Percentiles rank a stretch among this genome's conserved stretches.
phyloP scores from a whole-genome alignment of 2,888 invertebrate species.

The Ypsolopha sequella region DNA sequence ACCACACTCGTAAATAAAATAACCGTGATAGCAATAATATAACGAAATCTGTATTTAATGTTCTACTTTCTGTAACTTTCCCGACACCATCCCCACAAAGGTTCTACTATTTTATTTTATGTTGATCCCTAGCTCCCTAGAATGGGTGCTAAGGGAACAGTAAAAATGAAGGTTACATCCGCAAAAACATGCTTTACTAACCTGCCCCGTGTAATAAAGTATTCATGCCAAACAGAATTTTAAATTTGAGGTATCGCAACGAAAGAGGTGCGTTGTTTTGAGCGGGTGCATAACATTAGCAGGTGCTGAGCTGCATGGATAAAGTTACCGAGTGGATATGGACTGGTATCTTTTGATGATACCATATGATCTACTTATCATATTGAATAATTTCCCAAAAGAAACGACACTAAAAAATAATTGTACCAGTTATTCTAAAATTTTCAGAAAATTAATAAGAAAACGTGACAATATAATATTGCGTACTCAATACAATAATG shows the following conservation, averaged over 20 bases:
- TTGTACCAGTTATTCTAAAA: no score
- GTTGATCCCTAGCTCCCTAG: slow-evolving; percentile 39
- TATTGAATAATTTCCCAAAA: no score
- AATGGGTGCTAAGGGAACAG: slow-evolving; percentile 42
- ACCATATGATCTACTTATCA: no score
- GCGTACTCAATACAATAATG: no score
- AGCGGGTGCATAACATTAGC: no score
- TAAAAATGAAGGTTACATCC: slow-evolving; percentile 36
- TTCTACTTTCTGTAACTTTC: slow-evolving; percentile 21
- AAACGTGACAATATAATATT: no score
- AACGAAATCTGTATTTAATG: slow-evolving; percentile 9
- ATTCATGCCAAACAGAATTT: slow-evolving; percentile 49
- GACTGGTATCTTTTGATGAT: no score
- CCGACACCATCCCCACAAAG: neutral
- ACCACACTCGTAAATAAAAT: no score
- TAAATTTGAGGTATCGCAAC: slow-evolving; percentile 26
- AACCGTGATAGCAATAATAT: neutral
- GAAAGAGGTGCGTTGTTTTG: slow-evolving; percentile 23
- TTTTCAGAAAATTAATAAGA: no score
- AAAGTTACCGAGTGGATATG: no score
- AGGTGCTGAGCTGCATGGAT: no score
- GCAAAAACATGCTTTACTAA: slow-evolving; percentile 34
- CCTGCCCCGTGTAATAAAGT: slow-evolving; percentile 41
- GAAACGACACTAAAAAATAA: no score
- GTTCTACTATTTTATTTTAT: slow-evolving; percentile 39